These are phyloP conservation scores for Metalampra italica DNA, from an alignment of 2,888 invertebrate species.

Conservation along the genomic window DNA sequence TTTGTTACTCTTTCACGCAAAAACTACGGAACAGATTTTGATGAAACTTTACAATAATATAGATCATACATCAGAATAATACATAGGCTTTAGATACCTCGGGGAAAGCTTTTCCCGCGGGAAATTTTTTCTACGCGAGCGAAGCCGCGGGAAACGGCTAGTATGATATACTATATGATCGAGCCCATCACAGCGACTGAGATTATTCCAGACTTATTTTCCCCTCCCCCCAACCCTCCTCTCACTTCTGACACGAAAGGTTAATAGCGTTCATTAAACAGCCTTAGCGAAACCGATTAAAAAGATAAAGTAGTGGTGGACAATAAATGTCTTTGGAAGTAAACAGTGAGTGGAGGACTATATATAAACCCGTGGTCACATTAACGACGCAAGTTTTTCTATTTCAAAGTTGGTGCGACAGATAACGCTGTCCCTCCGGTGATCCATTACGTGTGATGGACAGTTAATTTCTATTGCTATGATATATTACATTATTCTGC, in stretches of 20 bases:
- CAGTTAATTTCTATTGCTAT: conserved; percentile 12
- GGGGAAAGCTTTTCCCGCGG: too few relatives aligned
- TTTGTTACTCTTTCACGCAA: too few relatives aligned
- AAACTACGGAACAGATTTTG: too few relatives aligned
- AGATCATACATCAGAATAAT: too few relatives aligned
- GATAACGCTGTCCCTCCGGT: conserved; percentile 18
- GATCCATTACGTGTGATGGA: conserved; percentile 28
- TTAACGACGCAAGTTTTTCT: conserved; percentile 58
- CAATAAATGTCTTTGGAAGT: conserved; percentile 1
- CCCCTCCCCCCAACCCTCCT: too few relatives aligned
- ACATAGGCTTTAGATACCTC: too few relatives aligned
- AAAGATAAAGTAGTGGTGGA: neutral
- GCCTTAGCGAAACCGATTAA: neutral
- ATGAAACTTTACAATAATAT: too few relatives aligned
- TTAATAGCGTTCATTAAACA: neutral
- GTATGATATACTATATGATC: too few relatives aligned
- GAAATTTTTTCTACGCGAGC: too few relatives aligned
- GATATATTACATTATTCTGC: too few relatives aligned
- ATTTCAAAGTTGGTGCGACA: conserved; percentile 40
- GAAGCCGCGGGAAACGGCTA: too few relatives aligned
- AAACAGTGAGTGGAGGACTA: conserved; percentile 2
- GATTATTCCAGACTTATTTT: too few relatives aligned
- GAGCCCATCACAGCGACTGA: neutral
- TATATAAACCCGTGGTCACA: conserved; percentile 30
- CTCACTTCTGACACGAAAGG: neutral